Evolutionary conservation across 1,140 invertebrate species (phyloP).

Genomic region (Pararge aegeria): DNA sequence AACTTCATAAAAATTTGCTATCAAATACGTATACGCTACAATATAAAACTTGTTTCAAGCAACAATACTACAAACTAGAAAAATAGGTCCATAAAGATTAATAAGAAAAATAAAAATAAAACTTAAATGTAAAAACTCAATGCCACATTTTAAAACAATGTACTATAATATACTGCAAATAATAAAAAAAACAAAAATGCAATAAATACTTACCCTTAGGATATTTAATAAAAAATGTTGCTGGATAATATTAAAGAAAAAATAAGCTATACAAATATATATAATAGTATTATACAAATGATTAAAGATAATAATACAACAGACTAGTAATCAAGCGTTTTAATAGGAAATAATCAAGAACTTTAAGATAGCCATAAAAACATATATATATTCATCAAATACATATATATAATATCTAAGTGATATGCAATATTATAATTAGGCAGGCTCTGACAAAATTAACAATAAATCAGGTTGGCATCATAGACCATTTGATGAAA

Average conservation of each 20-base stretch:
- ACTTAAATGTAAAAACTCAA: slow-evolving; percentile 9
- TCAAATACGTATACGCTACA: slow-evolving; percentile 56
- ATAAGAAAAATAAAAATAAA: slow-evolving; percentile 12
- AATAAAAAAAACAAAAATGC: too few relatives aligned
- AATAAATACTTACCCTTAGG: too few relatives aligned
- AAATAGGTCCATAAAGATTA: slow-evolving; percentile 17
- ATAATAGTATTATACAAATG: slow-evolving; percentile 12
- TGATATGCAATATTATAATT: slow-evolving; percentile 73
- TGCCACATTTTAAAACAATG: too few relatives aligned
- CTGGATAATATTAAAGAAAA: too few relatives aligned
- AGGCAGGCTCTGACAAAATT: slow-evolving; percentile 61
- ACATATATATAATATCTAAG: slow-evolving; percentile 54
- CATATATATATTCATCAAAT: slow-evolving; percentile 12
- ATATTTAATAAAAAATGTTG: too few relatives aligned
- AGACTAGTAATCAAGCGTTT: slow-evolving; percentile 14
- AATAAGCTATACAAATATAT: neutral
- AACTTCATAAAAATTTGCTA: slow-evolving; percentile 64
- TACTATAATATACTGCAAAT: too few relatives aligned
- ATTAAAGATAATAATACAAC: slow-evolving; percentile 5
- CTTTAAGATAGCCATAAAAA: slow-evolving; percentile 23
- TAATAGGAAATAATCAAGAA: slow-evolving; percentile 22
- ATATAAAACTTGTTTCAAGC: slow-evolving; percentile 50
- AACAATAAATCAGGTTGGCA: slow-evolving; percentile 1
- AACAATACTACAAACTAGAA: slow-evolving; percentile 42
- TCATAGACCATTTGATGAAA: neutral